These are phyloP conservation scores for Abscondita cerata DNA, from an alignment of 2,888 invertebrate genomes.

Conservation along the genomic window DNA sequence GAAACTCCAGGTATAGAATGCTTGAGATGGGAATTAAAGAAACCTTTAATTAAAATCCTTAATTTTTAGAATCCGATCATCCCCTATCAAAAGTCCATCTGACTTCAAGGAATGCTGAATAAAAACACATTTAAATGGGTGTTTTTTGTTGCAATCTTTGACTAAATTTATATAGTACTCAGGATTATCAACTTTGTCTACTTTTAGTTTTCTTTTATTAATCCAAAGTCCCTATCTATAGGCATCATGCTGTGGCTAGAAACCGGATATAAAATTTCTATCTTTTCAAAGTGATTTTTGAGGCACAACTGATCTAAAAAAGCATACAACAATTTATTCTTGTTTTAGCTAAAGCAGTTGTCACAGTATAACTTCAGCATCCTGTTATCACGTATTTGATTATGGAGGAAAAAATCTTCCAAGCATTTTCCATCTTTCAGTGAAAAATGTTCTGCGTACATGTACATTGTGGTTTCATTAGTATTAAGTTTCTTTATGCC, in stretches of 20 bases:
- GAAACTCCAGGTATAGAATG: no score
- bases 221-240: background rate
- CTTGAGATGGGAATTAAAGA: no score
- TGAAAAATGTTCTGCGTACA: background rate
- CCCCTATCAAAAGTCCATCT: background rate
- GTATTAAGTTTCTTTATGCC: background rate
- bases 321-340: background rate
- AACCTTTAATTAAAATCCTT: no score
- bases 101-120: background rate
- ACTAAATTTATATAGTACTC: background rate
- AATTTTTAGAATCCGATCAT: background rate
- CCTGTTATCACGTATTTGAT: background rate
- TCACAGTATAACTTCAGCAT: background rate
- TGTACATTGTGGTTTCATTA: background rate
- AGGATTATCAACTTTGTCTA: background rate
- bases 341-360: background rate
- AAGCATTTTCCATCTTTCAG: background rate
- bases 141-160: no score
- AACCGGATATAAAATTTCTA: background rate
- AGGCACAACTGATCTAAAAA: background rate
- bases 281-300: background rate
- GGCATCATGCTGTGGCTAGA: background rate
- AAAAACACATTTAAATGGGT: background rate
- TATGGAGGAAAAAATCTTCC: background rate
- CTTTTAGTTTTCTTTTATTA: background rate